Conservation (phyloP, 2,888 invertebrate genomes). For the Apotomis capreana region DNA sequence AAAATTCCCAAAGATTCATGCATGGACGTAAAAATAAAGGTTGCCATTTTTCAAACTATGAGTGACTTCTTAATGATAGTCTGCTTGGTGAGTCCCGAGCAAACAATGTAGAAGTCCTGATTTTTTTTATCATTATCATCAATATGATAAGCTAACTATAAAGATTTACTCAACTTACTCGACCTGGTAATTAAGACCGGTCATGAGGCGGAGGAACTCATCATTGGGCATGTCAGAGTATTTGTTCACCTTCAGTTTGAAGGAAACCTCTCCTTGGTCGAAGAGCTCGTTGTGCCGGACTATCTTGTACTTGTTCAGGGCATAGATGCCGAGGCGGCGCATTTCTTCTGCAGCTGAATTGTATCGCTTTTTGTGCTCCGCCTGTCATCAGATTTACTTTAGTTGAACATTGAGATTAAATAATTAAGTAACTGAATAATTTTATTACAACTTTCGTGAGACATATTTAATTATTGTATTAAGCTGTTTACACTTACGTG, state of each 20-base stretch:
- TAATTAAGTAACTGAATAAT: background rate
- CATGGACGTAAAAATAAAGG: too few relatives aligned
- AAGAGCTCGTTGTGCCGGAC: constrained; percentile 88
- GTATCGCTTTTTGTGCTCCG: constrained; percentile 7
- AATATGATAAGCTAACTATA: too few relatives aligned
- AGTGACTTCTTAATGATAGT: too few relatives aligned
- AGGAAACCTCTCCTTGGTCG: constrained; percentile 83
- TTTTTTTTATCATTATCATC: too few relatives aligned
- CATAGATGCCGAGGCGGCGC: constrained; percentile 87
- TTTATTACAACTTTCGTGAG: too few relatives aligned
- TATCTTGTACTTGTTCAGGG: constrained; percentile 89
- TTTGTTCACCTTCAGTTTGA: constrained; percentile 86
- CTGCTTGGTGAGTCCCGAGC: too few relatives aligned
- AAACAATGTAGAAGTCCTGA: too few relatives aligned
- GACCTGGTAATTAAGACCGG: constrained; percentile 18
- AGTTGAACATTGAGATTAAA: background rate
- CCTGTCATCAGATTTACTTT: background rate
- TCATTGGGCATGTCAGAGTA: constrained; percentile 90
- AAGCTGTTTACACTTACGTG: too few relatives aligned
- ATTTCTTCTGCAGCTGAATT: constrained; percentile 13
- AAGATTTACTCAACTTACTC: background rate
- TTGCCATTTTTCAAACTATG: too few relatives aligned
- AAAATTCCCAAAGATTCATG: too few relatives aligned
- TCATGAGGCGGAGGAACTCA: constrained; percentile 53
- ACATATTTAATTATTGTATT: too few relatives aligned